Evolutionary conservation across 1,140 invertebrate species (phyloP).

Genomic region (Drosophila grimshawi): DNA sequence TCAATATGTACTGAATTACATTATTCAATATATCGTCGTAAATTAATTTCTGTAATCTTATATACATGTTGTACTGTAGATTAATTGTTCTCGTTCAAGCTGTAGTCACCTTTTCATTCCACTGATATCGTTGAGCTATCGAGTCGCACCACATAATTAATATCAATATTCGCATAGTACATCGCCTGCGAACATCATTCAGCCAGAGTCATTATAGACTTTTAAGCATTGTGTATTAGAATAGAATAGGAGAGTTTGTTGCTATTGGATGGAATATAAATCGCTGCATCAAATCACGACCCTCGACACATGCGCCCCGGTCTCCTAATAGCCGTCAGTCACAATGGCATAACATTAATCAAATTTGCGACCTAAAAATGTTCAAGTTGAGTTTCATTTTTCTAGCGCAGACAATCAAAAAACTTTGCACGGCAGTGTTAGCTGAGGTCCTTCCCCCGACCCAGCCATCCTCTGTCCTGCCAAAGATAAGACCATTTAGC

Average conservation of each 20-base stretch:
- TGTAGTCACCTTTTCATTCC: background rate
- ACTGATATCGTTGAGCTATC: background rate
- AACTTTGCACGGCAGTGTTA: constrained; percentile 28
- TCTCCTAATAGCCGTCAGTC: constrained; percentile 42
- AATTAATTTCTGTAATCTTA: no score
- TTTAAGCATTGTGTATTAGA: constrained; percentile 19
- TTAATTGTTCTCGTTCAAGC: background rate
- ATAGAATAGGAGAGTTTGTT: constrained; percentile 31
- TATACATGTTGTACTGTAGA: background rate
- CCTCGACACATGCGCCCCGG: constrained; percentile 30
- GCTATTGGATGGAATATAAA: constrained; percentile 44
- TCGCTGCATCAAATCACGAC: constrained; percentile 39
- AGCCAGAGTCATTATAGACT: constrained; percentile 32
- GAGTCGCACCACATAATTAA: constrained; percentile 6
- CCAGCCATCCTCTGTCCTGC: background rate
- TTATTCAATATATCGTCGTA: no score
- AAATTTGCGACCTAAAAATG: constrained; percentile 56
- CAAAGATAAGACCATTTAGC: constrained; percentile 76
- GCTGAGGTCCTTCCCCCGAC: background rate
- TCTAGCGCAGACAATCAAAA: constrained; percentile 52
- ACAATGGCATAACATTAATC: constrained; percentile 49
- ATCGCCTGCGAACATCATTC: background rate
- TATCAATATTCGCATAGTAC: constrained; percentile 4
- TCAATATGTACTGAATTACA: no score
- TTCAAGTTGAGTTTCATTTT: constrained; percentile 46